Base-by-base conservation (phyloP, 2,888 invertebrate genomes). In the Cosmopolites sordidus region DNA sequence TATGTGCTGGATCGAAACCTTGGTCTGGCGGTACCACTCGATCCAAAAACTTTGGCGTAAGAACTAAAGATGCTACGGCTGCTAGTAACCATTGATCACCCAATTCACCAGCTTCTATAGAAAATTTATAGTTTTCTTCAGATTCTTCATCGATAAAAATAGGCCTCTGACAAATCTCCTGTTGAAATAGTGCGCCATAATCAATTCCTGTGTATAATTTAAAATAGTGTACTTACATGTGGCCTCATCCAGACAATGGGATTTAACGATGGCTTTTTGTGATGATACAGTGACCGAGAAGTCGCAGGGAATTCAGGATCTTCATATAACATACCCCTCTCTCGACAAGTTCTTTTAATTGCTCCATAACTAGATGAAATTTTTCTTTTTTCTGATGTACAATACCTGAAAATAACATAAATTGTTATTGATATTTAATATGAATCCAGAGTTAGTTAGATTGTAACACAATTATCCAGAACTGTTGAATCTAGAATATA, bases 101-200 rank as follows among this genome's bases (percentile, higher is more conserved):
- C 45, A 80, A 68, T 58, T 81, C 79, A 41, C 81, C 81, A 17
- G 78, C 70, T 66, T 82, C 81, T 15, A 81, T 78, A 45, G 78
- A 75, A 58, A 78, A 78, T 48, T 76, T 68, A 43, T 52, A 59
- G 27, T 62, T 57, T 33, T 73, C 73, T 9, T 64, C 64, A 6
- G 62, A 56, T 30, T 64, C 70, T 52, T 75, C 76, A 43, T 69
- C 73, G 53, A 78, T 74, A 68, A 82, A 84, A 62, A 79, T 75
- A 16, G 85, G 84, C 51, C 82, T 75, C 64, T 80, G 78, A 70
- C 83, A 83, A 73, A 84, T 79, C 75, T 86, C 85, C 83, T 83
- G 74, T 15, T 66, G 15, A 27, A 42, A 16, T 12, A 16, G n/a
- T n/a, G n/a, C n/a, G n/a, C n/a, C n/a, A n/a, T n/a, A n/a, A n/a